Base-by-base conservation (phyloP, 2,113 vertebrate species). In the Oreochromis niloticus region DNA sequence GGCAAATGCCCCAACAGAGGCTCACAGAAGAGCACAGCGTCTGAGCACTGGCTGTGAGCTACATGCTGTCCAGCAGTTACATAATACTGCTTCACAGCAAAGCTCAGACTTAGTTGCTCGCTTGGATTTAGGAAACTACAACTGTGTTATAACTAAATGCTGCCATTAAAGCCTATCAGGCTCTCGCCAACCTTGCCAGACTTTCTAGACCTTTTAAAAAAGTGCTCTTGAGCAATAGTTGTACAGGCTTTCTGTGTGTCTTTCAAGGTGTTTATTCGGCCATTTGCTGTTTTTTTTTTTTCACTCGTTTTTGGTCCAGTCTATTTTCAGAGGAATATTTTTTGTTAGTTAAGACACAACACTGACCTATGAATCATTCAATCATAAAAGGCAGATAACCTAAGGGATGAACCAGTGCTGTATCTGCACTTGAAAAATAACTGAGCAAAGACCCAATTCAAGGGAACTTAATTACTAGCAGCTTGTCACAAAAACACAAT, bases 31-130 rank as follows among this genome's bases (percentile, higher is more conserved):
- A 32, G 7, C 27, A 56, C 6, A 30, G 39, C 34, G 19, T 68
- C 41, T 63, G 55, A 36, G 71, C 71, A 61, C 36, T 52, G 34
- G 17, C 87, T 80, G 59, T 68, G 34, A 83, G 36, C 68, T 80
- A 19, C 8, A 24, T 78, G 46, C 55, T 63, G 13, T 80, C 5
- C 27, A 63, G 59, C 32, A 34, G 41, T 87, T 88, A 71, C 4
- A 46, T 82, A 87, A 68, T 16, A 61, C 30, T 36, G 81, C 41
- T 24, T 78, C 19, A 83, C 30, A 50, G 52, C n/a, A 34, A 24
- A 39, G 43, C 80, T 85, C 78, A 39, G 14, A 36, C 50, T 22
- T 59, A 55, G 81, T 11, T 75, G 16, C 11, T 36, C 14, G 2
- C 6, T n/a, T 46, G 17, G 32, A 34, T 43, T 46, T 22, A 80